Evolutionary conservation across 2,888 invertebrate genomes (phyloP).

Genomic region (Molorchus minor): DNA sequence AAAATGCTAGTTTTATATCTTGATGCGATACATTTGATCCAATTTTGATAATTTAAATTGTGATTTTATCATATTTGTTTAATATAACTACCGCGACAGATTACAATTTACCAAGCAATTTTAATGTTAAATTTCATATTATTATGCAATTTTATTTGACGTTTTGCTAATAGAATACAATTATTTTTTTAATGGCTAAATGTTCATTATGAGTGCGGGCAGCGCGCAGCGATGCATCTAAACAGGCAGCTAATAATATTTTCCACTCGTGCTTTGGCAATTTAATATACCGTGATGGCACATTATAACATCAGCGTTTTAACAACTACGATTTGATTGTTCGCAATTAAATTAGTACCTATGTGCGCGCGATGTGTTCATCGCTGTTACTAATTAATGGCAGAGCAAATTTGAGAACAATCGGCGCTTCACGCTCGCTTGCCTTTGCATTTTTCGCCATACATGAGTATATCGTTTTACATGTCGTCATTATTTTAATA

Average conservation of each 20-base stretch:
- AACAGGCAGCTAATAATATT: conserved; percentile 19
- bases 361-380: conserved; percentile 13
- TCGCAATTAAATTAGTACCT: conserved; percentile 24
- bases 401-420: conserved; percentile 23
- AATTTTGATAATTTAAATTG: too few relatives aligned
- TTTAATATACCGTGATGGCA: conserved; percentile 4
- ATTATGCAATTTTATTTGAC: too few relatives aligned
- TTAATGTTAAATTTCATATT: too few relatives aligned
- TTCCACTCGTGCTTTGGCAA: conserved; percentile 16
- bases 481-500: too few relatives aligned
- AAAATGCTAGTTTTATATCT: too few relatives aligned
- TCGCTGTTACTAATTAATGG: conserved; percentile 16
- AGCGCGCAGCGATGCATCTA: not conserved
- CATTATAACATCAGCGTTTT: not conserved
- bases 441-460: conserved; percentile 5
- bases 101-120: too few relatives aligned
- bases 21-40: too few relatives aligned
- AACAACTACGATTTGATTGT: conserved; percentile 14
- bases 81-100: too few relatives aligned
- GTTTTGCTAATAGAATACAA: not conserved
- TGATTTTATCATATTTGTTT: too few relatives aligned
- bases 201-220: not conserved
- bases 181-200: conserved; percentile 12
- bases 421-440: conserved; percentile 15
- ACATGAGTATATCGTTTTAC: conserved; percentile 10